phyloP scores from a whole-genome alignment of 2,797 vertebrate species.

The Ara ararauna region DNA sequence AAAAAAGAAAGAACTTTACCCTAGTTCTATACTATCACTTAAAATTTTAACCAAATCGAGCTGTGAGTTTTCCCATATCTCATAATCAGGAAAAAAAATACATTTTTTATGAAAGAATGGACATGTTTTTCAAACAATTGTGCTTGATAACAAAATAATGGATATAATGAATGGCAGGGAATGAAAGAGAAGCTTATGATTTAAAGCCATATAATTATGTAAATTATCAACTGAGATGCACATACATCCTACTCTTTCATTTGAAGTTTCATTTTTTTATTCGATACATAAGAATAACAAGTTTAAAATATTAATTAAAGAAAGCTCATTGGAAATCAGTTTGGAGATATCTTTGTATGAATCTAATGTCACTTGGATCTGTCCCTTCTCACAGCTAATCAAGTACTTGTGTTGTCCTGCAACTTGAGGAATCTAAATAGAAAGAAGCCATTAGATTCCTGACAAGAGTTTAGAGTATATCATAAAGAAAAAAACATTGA shows the following conservation, averaged over 20 bases:
- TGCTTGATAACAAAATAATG: conserved; percentile 22
- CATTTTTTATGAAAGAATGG: not conserved
- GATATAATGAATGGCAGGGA: conserved; percentile 1
- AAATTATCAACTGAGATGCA: not conserved
- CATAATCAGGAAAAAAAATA: not conserved
- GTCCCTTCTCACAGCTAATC: not conserved
- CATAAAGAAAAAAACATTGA: not conserved
- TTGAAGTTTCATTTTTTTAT: not conserved
- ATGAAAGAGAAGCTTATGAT: not conserved
- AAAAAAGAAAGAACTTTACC: not conserved
- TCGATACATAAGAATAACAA: not conserved
- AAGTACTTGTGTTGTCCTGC: not conserved
- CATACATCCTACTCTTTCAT: not conserved
- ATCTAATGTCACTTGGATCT: not conserved
- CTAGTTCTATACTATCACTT: not conserved
- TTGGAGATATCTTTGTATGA: not conserved
- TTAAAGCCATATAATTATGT: conserved; percentile 24
- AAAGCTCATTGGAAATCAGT: not conserved
- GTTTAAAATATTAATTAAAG: not conserved
- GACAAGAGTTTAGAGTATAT: not conserved
- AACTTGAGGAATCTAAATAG: not conserved
- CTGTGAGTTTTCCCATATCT: not conserved
- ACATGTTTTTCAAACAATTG: conserved; percentile 2
- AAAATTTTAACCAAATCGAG: not conserved
- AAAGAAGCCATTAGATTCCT: not conserved